Evolutionary conservation across 2,888 invertebrate genomes (phyloP), one percentile per base, ranked within the genome.

Genomic region (Amphipoea oculea): DNA sequence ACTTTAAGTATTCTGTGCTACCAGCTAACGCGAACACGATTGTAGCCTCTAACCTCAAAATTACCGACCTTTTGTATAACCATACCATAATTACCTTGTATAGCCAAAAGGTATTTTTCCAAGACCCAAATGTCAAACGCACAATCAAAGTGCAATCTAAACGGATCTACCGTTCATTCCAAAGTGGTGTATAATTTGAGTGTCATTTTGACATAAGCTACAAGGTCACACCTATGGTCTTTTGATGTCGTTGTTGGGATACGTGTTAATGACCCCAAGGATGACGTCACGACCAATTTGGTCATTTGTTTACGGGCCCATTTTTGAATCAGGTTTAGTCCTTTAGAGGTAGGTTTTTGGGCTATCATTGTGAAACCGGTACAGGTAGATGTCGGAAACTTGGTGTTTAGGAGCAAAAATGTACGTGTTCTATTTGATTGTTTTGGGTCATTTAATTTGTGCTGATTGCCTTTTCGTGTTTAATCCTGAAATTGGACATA

Each of bases 141-240:
- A 76, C 75, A 71, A 68, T 82, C 73, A 70, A 73, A 82, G 42
- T 62, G 57, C 54, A 77, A 82, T 73, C 6, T 60, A 45, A 65
- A 45, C n/a, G 23, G 48, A 76, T 51, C 66, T 70, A 57, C 72
- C 54, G 60, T 40, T 60, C 4, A 14, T 77, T 62, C 23, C 54
- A 70, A 76, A 69, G 66, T 70, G 74, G n/a, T 40, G 20, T 45
- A 66, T 42, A 69, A 74, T 75, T 75, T 79, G 67, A 63, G 60
- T 86, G 73, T 81, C 63, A 78, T 78, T 88, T 81, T 42, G 77
- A 54, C 69, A 71, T 45, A 14, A 78, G 63, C 42, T 60, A 40
- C 29, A 73, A 51, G 69, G 76, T 63, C 71, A 68, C 29, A 51
- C 57, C 57, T 75, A 72, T 78, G 86, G 29, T 68, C 60, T 40